phyloP scores from a whole-genome alignment of 2,888 invertebrate genomes.

The Syrista parreyssii region DNA sequence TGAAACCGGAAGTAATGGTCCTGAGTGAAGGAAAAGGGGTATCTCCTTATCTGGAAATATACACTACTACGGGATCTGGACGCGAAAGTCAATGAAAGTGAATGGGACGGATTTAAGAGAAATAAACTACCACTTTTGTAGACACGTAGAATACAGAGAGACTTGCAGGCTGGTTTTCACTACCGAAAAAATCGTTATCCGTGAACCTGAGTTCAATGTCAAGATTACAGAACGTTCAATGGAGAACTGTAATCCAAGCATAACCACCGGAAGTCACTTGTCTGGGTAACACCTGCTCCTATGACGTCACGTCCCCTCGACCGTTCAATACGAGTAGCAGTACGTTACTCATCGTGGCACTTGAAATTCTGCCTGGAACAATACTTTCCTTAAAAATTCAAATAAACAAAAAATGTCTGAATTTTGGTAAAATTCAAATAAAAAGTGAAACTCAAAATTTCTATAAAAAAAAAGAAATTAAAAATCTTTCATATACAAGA shows the following conservation, averaged over 20 bases:
- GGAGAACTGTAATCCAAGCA: constrained; percentile 23
- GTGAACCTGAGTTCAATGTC: constrained; percentile 16
- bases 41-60: background rate
- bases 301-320: constrained; percentile 45
- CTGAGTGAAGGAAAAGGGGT: background rate
- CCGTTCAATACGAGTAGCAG: constrained; percentile 30
- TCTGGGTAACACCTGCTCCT: constrained; percentile 42
- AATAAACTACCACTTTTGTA: background rate
- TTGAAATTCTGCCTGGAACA: background rate
- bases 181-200: background rate
- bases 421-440: background rate
- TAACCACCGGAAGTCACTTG: constrained; percentile 39
- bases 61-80: background rate
- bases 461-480: background rate
- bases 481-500: background rate
- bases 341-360: constrained; percentile 26
- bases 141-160: background rate
- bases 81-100: background rate
- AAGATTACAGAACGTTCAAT: constrained; percentile 13
- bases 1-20: background rate
- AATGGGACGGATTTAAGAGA: background rate
- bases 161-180: background rate
- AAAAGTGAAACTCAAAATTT: background rate
- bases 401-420: background rate
- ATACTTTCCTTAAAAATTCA: background rate